Base-by-base conservation (phyloP, 1,140 invertebrate species). In the Nixonia krombeini region DNA sequence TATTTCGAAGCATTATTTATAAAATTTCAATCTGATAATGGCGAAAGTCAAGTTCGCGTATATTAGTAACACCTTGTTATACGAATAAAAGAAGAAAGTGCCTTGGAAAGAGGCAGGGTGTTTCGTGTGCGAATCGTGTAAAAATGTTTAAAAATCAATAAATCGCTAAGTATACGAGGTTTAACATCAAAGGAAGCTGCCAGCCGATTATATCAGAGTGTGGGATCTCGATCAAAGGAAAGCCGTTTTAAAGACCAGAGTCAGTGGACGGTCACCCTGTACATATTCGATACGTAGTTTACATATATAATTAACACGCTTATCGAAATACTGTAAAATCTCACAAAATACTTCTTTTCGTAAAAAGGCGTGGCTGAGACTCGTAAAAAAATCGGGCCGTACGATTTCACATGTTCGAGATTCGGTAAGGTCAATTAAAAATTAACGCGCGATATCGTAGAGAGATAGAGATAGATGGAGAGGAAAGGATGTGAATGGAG, bases 281-380 rank as follows among this genome's bases (percentile, higher is more conserved):
- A 77, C 73, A 79, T 71, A 79, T 73, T 79, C 70, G 70, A 73
- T 77, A 79, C 76, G 75, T 74, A 67, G 59, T 58, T 64, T 63
- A 75, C 78, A 79, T 78, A 75, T 79, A 81, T 72, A 82, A 81
- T 83, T 80, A 81, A 82, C 82, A 82, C 78, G 72, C 72, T 82
- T 75, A 66, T 82, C 78, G 71, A 84, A 84, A 84, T 84, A 84
- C 81, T 84, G 82, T 83, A 83, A 83, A 84, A 83, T 84, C 75
- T 82, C 80, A 84, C 76, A 82, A 83, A 84, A 84, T 82, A 84
- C 79, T 84, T 31, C 75, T 78, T 80, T 59, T 80, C 71, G 67
- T 78, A 80, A 78, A 81, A 81, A 79, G 76, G 71, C 72, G 68
- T 73, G 63, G 74, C 75, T 82, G 76, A 80, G 71, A 79, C 73